Base-by-base conservation (phyloP, 2,113 vertebrate species). In the Scolopax mira region DNA sequence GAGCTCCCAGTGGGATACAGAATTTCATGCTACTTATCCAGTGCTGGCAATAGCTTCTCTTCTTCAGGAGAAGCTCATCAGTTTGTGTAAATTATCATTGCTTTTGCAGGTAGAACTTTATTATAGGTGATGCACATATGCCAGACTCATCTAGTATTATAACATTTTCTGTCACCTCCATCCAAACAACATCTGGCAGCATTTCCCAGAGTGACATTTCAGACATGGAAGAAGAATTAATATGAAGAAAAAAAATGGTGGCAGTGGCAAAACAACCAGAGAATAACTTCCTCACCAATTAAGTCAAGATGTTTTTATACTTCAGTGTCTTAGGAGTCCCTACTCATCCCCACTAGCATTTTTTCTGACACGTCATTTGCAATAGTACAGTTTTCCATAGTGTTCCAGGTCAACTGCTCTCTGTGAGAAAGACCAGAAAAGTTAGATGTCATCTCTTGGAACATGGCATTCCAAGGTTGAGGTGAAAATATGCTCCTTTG, bases 111-210 rank as follows among this genome's bases (percentile, higher is more conserved):
- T 96, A 96, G 88, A 92, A 75, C 88, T 96, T 93, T 80, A 93
- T 95, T 95, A 94, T 87, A 95, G 86, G 91, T 94, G 94, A 94
- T 94, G 79, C 77, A 87, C 94, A 90, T 93, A 97, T 88, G 95
- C 95, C 94, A 97, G 81, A 46, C 86, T 96, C 94, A 93, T 95
- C 96, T 62, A 92, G 51, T 77, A 90, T 96, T 93, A 85, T 83
- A 95, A 92, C 72, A 65, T 52, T 94, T 95, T 90, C 92, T 94
- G 94, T 94, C 96, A 96, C 83, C 81, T 96, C 94, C 93, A 87
- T 88, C 86, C 85, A 96, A 96, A 97, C 88, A 96, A 95, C 94
- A 96, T 93, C 96, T 97, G 96, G 90, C 94, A 96, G 79, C 85
- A 88, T 77, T 87, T 93, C 91, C 90, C 90, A 90, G 74, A 94